These are phyloP conservation scores for Etheostoma spectabile DNA, from an alignment of 2,113 vertebrate species.

Conservation along the genomic window DNA sequence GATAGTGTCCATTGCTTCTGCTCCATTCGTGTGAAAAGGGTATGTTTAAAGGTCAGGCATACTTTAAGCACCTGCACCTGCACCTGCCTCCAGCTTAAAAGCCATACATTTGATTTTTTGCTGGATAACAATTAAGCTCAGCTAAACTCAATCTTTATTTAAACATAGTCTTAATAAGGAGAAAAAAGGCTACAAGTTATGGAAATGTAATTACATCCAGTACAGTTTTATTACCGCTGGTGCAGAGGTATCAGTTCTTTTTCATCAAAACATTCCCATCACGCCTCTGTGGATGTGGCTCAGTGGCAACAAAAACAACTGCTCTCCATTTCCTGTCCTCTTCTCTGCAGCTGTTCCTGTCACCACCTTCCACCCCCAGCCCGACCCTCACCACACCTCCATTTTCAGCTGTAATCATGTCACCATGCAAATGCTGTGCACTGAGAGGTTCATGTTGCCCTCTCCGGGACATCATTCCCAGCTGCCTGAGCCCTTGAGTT, in stretches of 20 bases:
- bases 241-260: constrained; percentile 3
- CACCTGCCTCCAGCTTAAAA: constrained; percentile 37
- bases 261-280: constrained; percentile 38
- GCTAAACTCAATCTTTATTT: constrained; percentile 18
- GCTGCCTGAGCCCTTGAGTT: constrained; percentile 77
- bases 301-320: constrained; percentile 60
- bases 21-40: constrained; percentile 48
- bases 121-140: constrained; percentile 32
- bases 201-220: constrained; percentile 31
- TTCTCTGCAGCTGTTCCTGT: constrained; percentile 78
- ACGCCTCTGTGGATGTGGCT: constrained; percentile 43
- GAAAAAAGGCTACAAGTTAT: neutral
- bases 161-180: constrained; percentile 20
- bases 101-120: constrained; percentile 19
- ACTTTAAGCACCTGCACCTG: constrained; percentile 35
- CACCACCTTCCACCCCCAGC: constrained; percentile 57
- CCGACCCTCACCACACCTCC: constrained; percentile 63
- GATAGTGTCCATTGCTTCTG: constrained; percentile 53
- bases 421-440: constrained; percentile 77
- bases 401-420: constrained; percentile 79
- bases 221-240: constrained; percentile 17
- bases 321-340: constrained; percentile 71
- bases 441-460: constrained; percentile 73
- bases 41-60: constrained; percentile 61
- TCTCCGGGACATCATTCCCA: constrained; percentile 79